Conservation (phyloP, 2,888 invertebrate genomes). For the Dromius quadrimaculatus region DNA sequence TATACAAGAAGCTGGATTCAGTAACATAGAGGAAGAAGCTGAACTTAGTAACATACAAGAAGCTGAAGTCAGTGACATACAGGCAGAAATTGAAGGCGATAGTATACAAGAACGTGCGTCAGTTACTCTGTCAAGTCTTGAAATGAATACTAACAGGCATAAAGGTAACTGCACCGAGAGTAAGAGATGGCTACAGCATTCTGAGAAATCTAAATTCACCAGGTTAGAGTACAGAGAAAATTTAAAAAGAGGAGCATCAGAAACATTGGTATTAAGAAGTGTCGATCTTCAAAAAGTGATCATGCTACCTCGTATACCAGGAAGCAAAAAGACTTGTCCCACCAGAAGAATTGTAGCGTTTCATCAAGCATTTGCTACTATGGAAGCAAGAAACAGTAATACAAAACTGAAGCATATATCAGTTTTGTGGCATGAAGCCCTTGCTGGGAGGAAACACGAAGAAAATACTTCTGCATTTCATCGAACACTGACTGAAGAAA, state of each 20-base stretch:
- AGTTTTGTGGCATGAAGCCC: conserved; percentile 37
- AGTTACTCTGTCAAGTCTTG: conserved; percentile 16
- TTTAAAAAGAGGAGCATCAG: no score
- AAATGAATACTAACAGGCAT: conserved; percentile 15
- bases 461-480: conserved; percentile 40
- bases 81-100: no score
- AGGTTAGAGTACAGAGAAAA: no score
- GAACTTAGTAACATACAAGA: no score
- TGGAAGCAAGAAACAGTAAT: background rate
- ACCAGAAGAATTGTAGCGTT: conserved; percentile 36
- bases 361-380: conserved; percentile 15
- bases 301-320: conserved; percentile 32
- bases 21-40: no score
- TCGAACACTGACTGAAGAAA: conserved; percentile 36
- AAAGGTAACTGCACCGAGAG: background rate
- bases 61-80: no score
- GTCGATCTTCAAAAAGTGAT: conserved; percentile 28
- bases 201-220: no score
- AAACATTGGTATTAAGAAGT: conserved; percentile 8
- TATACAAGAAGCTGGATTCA: no score
- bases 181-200: no score
- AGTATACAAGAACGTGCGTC: no score
- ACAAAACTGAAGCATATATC: conserved; percentile 30
- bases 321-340: conserved; percentile 35
- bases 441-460: conserved; percentile 38